Percentiles rank a stretch among this genome's conserved stretches.
These are phyloP conservation scores for Dreissena polymorpha DNA, from an alignment of 1,140 invertebrate species.

Conservation along the genomic window DNA sequence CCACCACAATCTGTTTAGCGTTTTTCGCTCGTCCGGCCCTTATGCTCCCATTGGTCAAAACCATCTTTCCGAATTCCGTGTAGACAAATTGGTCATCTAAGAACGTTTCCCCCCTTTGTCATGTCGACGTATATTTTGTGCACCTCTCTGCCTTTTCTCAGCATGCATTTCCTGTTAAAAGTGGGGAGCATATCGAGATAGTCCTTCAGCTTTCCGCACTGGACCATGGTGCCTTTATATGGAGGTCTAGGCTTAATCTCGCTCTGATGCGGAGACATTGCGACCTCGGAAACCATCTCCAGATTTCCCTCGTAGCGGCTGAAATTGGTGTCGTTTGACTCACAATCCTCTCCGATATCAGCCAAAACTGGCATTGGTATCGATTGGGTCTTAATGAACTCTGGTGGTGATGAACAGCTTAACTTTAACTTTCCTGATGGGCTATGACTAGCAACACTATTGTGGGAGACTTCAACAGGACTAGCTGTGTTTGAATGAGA, in stretches of 20 bases:
- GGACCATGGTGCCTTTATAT: conserved; percentile 71
- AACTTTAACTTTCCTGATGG: no score
- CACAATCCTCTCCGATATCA: conserved; percentile 19
- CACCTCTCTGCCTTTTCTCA: conserved; percentile 74
- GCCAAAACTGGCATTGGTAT: conserved; percentile 27
- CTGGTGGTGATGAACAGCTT: neutral
- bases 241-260: conserved; percentile 41
- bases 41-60: conserved; percentile 72
- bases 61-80: conserved; percentile 75
- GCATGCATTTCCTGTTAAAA: conserved; percentile 73
- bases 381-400: conserved; percentile 33
- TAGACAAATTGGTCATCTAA: conserved; percentile 74
- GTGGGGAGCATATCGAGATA: conserved; percentile 71
- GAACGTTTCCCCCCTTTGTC: conserved; percentile 73
- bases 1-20: conserved; percentile 75
- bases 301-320: neutral
- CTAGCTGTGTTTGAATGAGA: no score
- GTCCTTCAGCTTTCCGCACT: conserved; percentile 69
- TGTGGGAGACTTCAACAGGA: no score
- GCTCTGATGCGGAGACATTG: neutral
- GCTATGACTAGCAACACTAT: no score
- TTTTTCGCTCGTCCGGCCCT: conserved; percentile 72
- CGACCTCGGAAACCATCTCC: neutral
- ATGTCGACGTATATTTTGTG: conserved; percentile 76
- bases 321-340: neutral